A percentile compares a stretch with the other conserved stretches of the same genome.
Conservation (phyloP, 2,888 invertebrate species). For the Diachrysia chrysitis region DNA sequence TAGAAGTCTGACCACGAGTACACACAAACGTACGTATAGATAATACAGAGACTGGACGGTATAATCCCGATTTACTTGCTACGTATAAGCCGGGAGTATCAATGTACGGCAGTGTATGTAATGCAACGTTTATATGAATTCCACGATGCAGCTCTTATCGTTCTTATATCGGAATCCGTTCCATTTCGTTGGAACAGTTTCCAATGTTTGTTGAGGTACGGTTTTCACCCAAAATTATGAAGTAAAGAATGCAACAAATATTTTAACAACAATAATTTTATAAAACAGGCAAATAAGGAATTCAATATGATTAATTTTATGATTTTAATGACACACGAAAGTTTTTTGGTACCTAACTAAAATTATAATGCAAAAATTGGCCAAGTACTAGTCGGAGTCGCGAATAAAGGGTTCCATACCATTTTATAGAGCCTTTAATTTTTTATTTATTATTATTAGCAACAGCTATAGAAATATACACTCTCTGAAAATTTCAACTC, state of each 20-base stretch:
- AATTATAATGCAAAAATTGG: no score
- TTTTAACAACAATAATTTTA: no score
- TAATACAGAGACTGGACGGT: slow-evolving; percentile 18
- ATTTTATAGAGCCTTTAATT: no score
- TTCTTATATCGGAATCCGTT: slow-evolving; percentile 66
- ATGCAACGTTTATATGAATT: slow-evolving; percentile 71
- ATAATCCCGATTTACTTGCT: slow-evolving; percentile 28
- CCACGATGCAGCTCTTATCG: slow-evolving; percentile 71
- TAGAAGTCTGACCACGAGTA: slow-evolving; percentile 17
- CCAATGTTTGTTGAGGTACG: slow-evolving; percentile 53
- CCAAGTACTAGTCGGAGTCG: no score
- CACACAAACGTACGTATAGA: background rate
- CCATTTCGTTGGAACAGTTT: slow-evolving; percentile 53
- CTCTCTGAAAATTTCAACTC: no score
- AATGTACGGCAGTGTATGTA: slow-evolving; percentile 41
- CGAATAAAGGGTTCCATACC: no score
- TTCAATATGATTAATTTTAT: no score
- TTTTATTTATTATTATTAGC: no score
- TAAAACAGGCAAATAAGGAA: no score
- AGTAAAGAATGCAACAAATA: background rate
- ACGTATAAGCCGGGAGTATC: slow-evolving; percentile 29
- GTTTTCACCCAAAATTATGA: background rate
- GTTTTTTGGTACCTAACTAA: no score
- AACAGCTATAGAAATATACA: no score
- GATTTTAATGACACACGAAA: no score